Conservation (phyloP, 2,797 vertebrate genomes). For the Aeoliscus strigatus region DNA sequence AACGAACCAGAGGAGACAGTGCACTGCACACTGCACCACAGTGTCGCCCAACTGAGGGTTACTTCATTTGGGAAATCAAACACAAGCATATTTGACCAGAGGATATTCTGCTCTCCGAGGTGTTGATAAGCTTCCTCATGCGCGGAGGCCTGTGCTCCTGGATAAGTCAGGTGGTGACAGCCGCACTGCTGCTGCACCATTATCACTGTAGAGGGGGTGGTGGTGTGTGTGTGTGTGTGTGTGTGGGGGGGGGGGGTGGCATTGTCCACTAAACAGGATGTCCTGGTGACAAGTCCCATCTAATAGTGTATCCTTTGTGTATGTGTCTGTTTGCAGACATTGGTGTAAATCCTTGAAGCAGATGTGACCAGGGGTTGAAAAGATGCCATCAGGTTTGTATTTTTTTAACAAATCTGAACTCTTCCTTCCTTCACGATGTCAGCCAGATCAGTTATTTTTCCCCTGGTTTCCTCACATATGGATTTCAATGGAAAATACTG, state of each 20-base stretch:
- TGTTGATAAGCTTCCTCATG: slow-evolving; percentile 40
- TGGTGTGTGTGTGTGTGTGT: too few species aligned
- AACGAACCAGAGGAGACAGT: too few species aligned
- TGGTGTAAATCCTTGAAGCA: slow-evolving; percentile 65
- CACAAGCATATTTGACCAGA: slow-evolving; percentile 25
- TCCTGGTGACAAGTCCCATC: slow-evolving; percentile 70
- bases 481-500: slow-evolving; percentile 26
- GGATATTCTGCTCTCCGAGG: slow-evolving; percentile 48
- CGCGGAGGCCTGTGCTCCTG: slow-evolving; percentile 26
- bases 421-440: slow-evolving; percentile 44
- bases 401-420: slow-evolving; percentile 12
- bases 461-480: slow-evolving; percentile 36
- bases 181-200: slow-evolving; percentile 41
- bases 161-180: slow-evolving; percentile 61
- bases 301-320: slow-evolving; percentile 48
- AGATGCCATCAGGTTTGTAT: slow-evolving; percentile 47
- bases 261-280: slow-evolving; percentile 73
- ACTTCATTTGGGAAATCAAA: slow-evolving; percentile 44
- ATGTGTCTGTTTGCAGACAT: slow-evolving; percentile 32
- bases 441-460: slow-evolving; percentile 45
- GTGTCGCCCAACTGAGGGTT: too few species aligned
- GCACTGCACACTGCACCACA: too few species aligned
- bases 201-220: slow-evolving; percentile 48
- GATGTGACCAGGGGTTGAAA: slow-evolving; percentile 66
- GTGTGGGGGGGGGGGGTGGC: too few species aligned